Evolutionary conservation across 2,888 invertebrate genomes (phyloP).

Genomic region (Nineta flava): DNA sequence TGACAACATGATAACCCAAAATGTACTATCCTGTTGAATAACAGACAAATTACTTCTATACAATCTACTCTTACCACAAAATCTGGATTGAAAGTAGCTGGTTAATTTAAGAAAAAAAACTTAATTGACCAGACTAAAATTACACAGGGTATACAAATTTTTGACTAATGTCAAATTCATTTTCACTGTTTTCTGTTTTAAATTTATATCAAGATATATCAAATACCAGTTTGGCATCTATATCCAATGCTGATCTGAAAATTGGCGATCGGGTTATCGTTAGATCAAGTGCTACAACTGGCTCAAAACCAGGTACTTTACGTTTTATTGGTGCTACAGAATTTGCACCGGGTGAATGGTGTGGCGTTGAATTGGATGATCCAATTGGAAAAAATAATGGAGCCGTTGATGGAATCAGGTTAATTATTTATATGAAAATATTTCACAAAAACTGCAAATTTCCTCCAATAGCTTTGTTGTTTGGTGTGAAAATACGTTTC

Average conservation of each 20-base stretch:
- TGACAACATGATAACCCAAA: too few species aligned
- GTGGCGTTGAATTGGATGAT: constrained; percentile 88
- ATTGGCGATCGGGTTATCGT: constrained; percentile 88
- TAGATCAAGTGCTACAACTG: constrained; percentile 50
- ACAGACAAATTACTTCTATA: too few species aligned
- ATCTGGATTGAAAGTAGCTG: too few species aligned
- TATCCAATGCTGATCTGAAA: constrained; percentile 37
- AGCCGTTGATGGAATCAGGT: constrained; percentile 83
- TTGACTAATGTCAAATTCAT: too few species aligned
- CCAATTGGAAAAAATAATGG: constrained; percentile 93
- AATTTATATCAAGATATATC: constrained; percentile 29
- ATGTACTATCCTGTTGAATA: too few species aligned
- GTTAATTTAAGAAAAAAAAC: too few species aligned
- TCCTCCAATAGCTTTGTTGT: too few species aligned
- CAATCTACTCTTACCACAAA: too few species aligned
- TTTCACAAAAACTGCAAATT: background rate
- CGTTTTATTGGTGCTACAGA: constrained; percentile 76
- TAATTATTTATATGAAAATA: background rate
- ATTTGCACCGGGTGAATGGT: constrained; percentile 90
- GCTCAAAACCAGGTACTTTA: constrained; percentile 76
- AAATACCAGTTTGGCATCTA: constrained; percentile 31
- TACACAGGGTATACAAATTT: background rate
- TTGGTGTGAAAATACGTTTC: too few species aligned
- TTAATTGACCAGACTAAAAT: too few species aligned
- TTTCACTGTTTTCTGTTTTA: too few species aligned